phyloP scores from a whole-genome alignment of 1,140 invertebrate genomes.

The Atta cephalotes region DNA sequence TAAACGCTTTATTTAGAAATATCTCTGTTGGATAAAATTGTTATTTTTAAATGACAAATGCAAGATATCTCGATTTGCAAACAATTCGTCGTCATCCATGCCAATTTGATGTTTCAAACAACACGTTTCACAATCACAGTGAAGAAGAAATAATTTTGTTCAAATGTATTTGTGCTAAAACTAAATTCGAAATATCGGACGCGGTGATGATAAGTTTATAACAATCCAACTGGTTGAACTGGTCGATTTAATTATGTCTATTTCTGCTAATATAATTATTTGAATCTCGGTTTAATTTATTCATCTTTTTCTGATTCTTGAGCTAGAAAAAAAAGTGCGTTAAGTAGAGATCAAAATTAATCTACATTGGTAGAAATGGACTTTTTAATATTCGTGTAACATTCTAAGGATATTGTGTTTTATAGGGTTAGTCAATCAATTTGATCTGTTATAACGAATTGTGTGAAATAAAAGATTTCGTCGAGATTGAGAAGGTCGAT shows the following conservation, averaged over 20 bases:
- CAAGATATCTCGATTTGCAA: constrained; percentile 10
- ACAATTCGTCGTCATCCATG: not conserved
- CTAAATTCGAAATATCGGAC: not conserved
- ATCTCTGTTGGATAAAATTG: not conserved
- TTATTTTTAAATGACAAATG: not conserved
- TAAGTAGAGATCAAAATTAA: no score
- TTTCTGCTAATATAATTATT: no score
- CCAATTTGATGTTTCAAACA: not conserved
- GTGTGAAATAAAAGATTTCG: constrained; percentile 1
- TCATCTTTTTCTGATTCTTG: no score
- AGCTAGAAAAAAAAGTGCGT: no score
- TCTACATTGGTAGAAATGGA: no score
- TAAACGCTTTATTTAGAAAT: not conserved
- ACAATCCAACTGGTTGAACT: not conserved
- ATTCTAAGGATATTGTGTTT: not conserved
- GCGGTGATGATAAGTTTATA: no score
- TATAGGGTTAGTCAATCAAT: not conserved
- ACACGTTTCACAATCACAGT: not conserved
- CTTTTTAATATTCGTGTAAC: no score
- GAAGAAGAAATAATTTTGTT: not conserved
- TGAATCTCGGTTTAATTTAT: no score
- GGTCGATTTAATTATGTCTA: not conserved
- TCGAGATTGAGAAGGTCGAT: constrained; percentile 41
- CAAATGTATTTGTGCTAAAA: not conserved
- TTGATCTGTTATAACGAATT: not conserved